These are phyloP conservation scores for Myocastor coypus DNA, from an alignment of 2,113 vertebrate species.

Conservation along the genomic window DNA sequence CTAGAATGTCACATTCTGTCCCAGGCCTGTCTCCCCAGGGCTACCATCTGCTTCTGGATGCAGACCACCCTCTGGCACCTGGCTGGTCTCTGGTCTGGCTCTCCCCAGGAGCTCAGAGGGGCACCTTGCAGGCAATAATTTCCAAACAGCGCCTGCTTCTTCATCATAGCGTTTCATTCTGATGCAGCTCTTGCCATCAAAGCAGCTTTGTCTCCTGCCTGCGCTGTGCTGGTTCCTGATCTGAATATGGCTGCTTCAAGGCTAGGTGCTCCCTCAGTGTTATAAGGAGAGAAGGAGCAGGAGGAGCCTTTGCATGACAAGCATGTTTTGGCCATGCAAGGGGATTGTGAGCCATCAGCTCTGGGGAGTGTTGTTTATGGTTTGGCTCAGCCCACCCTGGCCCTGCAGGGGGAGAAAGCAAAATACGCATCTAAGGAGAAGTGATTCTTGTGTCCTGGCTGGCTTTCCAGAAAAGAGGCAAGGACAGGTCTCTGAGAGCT, in stretches of 20 bases:
- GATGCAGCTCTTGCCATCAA: background rate
- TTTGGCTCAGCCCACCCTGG: background rate
- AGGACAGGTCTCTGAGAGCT: background rate
- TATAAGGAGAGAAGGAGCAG: background rate
- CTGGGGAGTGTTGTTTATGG: background rate
- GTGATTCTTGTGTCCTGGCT: background rate
- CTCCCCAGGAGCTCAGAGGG: constrained; percentile 70
- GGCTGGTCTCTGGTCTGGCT: constrained; percentile 73
- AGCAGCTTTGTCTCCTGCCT: constrained; percentile 45
- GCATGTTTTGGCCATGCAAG: background rate
- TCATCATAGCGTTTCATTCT: constrained; percentile 63
- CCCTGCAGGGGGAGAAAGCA: background rate
- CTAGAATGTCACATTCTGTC: constrained; percentile 80
- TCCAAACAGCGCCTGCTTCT: constrained; percentile 64
- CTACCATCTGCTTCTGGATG: constrained; percentile 78
- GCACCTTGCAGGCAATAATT: constrained; percentile 76
- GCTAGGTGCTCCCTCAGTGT: background rate
- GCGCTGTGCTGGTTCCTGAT: background rate
- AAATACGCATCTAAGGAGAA: background rate
- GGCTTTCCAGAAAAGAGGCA: constrained; percentile 23
- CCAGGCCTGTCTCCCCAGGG: constrained; percentile 72
- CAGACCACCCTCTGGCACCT: constrained; percentile 66
- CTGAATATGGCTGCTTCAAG: background rate
- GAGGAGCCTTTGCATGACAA: background rate
- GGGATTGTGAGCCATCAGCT: background rate